Percentiles rank a stretch among this genome's conserved stretches.
phyloP scores from a whole-genome alignment of 2,888 invertebrate species.

The Orchesella flavescens region DNA sequence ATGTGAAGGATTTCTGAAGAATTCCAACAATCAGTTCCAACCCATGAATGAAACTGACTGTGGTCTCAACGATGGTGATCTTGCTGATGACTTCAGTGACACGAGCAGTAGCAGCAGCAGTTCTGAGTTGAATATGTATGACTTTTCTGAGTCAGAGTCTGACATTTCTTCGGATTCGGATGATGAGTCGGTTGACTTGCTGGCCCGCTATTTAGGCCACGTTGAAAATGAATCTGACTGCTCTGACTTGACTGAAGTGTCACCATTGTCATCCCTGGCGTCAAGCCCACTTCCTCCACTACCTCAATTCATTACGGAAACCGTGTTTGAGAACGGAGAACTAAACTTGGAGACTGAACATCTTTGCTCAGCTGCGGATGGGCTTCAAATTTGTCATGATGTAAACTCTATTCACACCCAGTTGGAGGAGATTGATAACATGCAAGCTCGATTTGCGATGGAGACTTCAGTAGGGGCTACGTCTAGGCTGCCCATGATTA shows the following conservation, averaged over 20 bases:
- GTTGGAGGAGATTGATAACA: background rate
- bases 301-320: background rate
- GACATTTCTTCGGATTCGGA: conserved; percentile 54
- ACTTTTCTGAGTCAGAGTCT: conserved; percentile 43
- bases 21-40: background rate
- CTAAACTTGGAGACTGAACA: background rate
- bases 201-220: conserved; percentile 66
- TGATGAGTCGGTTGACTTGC: conserved; percentile 65
- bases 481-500: conserved; percentile 36
- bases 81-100: conserved; percentile 18
- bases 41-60: conserved; percentile 39
- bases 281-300: conserved; percentile 58
- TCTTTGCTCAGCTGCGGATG: conserved; percentile 19
- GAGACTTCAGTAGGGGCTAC: background rate
- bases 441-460: background rate
- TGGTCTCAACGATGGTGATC: conserved; percentile 20
- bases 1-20: background rate
- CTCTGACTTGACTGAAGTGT: conserved; percentile 68
- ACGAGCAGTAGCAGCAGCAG: conserved; percentile 59
- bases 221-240: conserved; percentile 62
- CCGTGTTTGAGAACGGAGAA: background rate
- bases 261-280: conserved; percentile 63
- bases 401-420: background rate
- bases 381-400: conserved; percentile 7
- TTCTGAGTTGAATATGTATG: conserved; percentile 44